These are phyloP conservation scores for Silurus glanis DNA, from an alignment of 2,113 vertebrate species.

Conservation along the genomic window DNA sequence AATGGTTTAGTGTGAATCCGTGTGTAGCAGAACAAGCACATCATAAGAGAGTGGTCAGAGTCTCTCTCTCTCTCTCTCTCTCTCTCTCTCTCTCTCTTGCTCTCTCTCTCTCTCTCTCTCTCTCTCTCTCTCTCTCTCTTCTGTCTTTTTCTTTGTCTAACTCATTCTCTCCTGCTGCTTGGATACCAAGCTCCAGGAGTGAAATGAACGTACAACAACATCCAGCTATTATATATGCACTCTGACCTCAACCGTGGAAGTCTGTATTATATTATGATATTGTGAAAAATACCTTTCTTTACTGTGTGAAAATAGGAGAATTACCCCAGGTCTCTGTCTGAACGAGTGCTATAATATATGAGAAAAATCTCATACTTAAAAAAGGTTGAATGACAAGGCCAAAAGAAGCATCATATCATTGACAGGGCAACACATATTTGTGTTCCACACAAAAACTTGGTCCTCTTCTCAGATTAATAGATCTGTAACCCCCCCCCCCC, in stretches of 20 bases:
- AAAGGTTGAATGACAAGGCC: slow-evolving; percentile 16
- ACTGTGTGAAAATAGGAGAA: neutral
- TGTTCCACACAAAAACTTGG: slow-evolving; percentile 17
- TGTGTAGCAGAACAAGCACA: slow-evolving; percentile 36
- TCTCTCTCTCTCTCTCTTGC: neutral
- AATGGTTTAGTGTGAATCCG: slow-evolving; percentile 38
- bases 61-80: neutral
- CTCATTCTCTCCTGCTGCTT: neutral
- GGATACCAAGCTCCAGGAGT: neutral
- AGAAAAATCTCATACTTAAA: neutral
- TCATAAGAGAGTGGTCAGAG: neutral
- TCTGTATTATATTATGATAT: neutral
- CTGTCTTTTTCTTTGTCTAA: neutral
- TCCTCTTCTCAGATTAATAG: slow-evolving; percentile 6
- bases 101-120: neutral
- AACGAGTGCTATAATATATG: neutral
- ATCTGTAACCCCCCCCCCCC: neutral
- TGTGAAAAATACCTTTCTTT: neutral
- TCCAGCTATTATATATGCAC: neutral
- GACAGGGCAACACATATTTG: neutral
- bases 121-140: neutral
- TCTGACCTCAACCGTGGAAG: neutral
- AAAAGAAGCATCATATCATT: slow-evolving; percentile 2
- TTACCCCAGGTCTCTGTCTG: neutral
- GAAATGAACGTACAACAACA: neutral